A percentile compares a stretch with the other conserved stretches of the same genome.
phyloP scores from a whole-genome alignment of 1,140 invertebrate genomes.

The Venustaconcha ellipsiformis region DNA sequence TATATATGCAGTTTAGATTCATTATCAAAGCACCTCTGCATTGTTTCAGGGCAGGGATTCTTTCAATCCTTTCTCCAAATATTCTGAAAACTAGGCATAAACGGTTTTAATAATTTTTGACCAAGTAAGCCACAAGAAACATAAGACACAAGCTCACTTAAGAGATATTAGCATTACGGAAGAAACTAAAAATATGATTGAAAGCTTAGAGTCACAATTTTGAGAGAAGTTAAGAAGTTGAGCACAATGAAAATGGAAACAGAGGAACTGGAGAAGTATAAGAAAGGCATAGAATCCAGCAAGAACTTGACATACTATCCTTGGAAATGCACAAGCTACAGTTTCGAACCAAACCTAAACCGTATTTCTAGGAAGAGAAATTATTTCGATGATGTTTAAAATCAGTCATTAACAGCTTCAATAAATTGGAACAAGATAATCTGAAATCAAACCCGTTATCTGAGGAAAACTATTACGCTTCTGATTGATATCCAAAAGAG shows the following conservation, averaged over 20 bases:
- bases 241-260: constrained; percentile 16
- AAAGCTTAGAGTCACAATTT: constrained; percentile 25
- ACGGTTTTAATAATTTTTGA: constrained; percentile 35
- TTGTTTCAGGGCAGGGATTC: constrained; percentile 26
- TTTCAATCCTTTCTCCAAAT: neutral
- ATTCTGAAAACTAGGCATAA: constrained; percentile 39
- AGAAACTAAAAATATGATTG: constrained; percentile 17
- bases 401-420: constrained; percentile 1
- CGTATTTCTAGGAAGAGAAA: constrained; percentile 10
- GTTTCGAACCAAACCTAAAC: constrained; percentile 17
- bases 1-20: constrained; percentile 43
- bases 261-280: constrained; percentile 19
- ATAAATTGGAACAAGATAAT: constrained; percentile 15
- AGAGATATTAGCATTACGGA: constrained; percentile 27
- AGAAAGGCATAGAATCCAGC: constrained; percentile 35
- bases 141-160: constrained; percentile 35
- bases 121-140: constrained; percentile 14
- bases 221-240: constrained; percentile 24
- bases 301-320: constrained; percentile 33
- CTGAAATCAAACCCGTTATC: constrained; percentile 28
- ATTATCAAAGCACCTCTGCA: constrained; percentile 35
- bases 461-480: constrained; percentile 14
- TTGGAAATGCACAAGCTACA: constrained; percentile 11
- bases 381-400: constrained; percentile 17
- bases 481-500: too few species aligned